Percentiles rank a stretch among this genome's conserved stretches.
phyloP scores from a whole-genome alignment of 2,888 invertebrate species.

The Athrips mouffetella region DNA sequence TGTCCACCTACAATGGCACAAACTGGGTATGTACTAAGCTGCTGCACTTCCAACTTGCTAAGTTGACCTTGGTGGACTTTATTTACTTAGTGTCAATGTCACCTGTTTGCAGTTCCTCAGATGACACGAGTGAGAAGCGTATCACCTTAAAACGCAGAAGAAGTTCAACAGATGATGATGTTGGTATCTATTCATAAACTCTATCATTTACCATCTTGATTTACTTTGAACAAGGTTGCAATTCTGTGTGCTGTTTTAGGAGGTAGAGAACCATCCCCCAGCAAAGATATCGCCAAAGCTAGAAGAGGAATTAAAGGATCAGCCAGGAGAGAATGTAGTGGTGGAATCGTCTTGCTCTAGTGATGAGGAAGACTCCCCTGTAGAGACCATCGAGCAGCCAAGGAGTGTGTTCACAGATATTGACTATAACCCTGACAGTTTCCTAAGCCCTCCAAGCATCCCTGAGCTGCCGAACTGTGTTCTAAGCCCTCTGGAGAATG shows the following conservation, averaged over 20 bases:
- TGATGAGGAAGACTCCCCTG: constrained; percentile 60
- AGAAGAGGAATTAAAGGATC: constrained; percentile 50
- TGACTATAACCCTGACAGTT: constrained; percentile 69
- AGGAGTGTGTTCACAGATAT: constrained; percentile 63
- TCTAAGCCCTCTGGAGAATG: constrained; percentile 70
- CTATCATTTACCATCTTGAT: not conserved
- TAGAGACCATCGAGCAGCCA: constrained; percentile 52
- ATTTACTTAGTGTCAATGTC: constrained; percentile 48
- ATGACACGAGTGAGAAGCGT: constrained; percentile 59
- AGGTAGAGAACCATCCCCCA: constrained; percentile 71
- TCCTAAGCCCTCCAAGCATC: constrained; percentile 70
- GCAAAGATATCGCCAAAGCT: constrained; percentile 48
- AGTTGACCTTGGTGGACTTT: constrained; percentile 55
- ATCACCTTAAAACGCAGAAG: constrained; percentile 67
- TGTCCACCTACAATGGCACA: constrained; percentile 62
- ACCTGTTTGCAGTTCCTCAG: constrained; percentile 56
- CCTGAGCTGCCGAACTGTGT: constrained; percentile 65
- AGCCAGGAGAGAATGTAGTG: constrained; percentile 60
- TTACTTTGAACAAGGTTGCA: not conserved
- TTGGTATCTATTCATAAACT: not conserved
- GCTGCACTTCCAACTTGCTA: constrained; percentile 34
- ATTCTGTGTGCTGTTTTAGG: constrained; percentile 34
- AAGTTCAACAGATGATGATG: constrained; percentile 68
- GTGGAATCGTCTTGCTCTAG: constrained; percentile 68
- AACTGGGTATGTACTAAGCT: constrained; percentile 61